Evolutionary conservation across 2,888 invertebrate genomes (phyloP).

Genomic region (Drosophila rubida): DNA sequence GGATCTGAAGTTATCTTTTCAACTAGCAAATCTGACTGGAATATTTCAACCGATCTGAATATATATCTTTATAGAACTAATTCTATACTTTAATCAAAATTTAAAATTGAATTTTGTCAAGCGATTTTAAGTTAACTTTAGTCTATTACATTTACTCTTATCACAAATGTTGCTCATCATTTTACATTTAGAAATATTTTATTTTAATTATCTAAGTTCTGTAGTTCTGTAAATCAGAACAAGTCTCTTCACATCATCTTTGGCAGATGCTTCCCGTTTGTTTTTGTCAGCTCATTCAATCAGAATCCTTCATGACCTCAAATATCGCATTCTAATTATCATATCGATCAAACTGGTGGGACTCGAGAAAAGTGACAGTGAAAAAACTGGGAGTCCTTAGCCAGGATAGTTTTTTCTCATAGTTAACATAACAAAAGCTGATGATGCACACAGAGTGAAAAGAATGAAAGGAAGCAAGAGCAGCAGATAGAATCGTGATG

Average conservation of each 20-base stretch:
- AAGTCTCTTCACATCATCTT: neutral
- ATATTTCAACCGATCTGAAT: neutral
- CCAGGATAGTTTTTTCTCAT: conserved; percentile 70
- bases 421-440: conserved; percentile 78
- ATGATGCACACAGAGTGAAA: conserved; percentile 59
- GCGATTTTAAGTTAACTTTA: no score
- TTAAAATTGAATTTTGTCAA: neutral
- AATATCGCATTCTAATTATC: conserved; percentile 76
- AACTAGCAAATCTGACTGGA: neutral
- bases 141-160: no score
- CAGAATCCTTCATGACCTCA: conserved; percentile 41
- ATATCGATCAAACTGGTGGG: conserved; percentile 68
- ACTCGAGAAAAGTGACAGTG: conserved; percentile 66
- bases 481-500: conserved; percentile 63
- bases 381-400: conserved; percentile 33
- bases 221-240: neutral
- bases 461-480: conserved; percentile 16
- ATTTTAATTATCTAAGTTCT: neutral
- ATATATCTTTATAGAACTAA: no score
- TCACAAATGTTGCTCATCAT: no score
- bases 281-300: conserved; percentile 38
- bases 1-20: neutral
- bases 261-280: conserved; percentile 49
- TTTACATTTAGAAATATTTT: no score
- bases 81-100: no score